Evolutionary conservation across 2,113 vertebrate species (phyloP).

Genomic region (Genyomyrus donnyi): DNA sequence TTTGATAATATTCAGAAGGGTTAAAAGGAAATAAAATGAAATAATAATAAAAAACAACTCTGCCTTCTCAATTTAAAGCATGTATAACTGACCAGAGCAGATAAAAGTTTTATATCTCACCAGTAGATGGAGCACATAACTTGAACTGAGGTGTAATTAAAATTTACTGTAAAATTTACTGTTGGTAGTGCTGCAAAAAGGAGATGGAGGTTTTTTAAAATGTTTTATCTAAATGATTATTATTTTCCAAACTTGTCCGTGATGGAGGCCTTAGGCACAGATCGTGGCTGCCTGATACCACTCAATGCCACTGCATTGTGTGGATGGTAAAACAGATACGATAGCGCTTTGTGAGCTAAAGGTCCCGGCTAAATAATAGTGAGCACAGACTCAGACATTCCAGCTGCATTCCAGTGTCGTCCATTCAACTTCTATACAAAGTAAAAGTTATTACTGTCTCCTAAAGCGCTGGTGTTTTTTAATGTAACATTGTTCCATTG

Average conservation of each 20-base stretch:
- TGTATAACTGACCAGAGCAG: neutral
- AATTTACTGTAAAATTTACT: constrained; percentile 19
- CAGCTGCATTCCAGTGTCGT: neutral
- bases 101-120: constrained; percentile 23
- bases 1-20: neutral
- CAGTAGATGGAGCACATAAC: constrained; percentile 48
- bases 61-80: neutral
- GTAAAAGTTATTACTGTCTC: neutral
- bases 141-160: constrained; percentile 39
- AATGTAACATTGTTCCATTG: neutral
- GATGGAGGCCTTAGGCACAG: neutral
- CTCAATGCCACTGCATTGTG: neutral
- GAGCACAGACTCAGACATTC: neutral
- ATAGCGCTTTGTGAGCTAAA: neutral
- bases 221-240: neutral
- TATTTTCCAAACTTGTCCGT: neutral
- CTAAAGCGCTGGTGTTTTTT: neutral
- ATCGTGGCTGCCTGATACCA: neutral
- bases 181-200: constrained; percentile 14
- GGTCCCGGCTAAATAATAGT: neutral
- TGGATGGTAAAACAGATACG: neutral
- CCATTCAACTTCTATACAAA: neutral
- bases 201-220: neutral
- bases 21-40: neutral
- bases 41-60: neutral